Conservation (phyloP, 2,113 vertebrate genomes). For the Megalops atlanticus region DNA sequence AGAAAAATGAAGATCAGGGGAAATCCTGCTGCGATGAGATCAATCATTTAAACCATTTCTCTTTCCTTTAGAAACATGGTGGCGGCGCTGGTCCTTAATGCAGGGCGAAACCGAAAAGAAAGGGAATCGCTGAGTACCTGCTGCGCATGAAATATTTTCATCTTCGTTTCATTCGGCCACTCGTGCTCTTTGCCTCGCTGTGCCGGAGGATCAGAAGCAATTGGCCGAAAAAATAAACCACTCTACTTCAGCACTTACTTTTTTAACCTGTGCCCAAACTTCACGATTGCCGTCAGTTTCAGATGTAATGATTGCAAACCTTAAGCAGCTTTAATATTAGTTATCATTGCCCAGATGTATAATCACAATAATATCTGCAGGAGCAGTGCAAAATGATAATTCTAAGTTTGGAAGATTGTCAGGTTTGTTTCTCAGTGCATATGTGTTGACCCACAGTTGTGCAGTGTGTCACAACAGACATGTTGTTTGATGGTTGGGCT, state of each 20-base stretch:
- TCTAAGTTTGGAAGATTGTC: neutral
- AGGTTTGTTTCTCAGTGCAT: neutral
- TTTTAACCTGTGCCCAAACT: neutral
- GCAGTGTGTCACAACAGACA: neutral
- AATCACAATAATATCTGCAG: neutral
- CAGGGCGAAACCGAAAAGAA: neutral
- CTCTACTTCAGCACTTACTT: slow-evolving; percentile 4
- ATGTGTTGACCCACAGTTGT: neutral
- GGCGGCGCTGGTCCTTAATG: slow-evolving; percentile 27
- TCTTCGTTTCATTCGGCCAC: slow-evolving; percentile 10
- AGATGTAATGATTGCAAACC: neutral
- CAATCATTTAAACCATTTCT: slow-evolving; percentile 33
- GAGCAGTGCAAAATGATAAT: too few species aligned
- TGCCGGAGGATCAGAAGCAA: slow-evolving; percentile 26
- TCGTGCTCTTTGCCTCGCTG: neutral
- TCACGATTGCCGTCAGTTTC: neutral
- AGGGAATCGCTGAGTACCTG: slow-evolving; percentile 21
- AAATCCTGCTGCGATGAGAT: slow-evolving; percentile 19
- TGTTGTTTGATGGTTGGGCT: neutral
- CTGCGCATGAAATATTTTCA: slow-evolving; percentile 27
- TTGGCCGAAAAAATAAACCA: neutral
- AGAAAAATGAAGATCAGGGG: neutral
- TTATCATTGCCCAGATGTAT: neutral
- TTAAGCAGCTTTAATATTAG: neutral
- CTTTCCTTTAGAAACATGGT: slow-evolving; percentile 22